Base-by-base conservation (phyloP, 2,113 vertebrate species). In the Catharus minimus region DNA sequence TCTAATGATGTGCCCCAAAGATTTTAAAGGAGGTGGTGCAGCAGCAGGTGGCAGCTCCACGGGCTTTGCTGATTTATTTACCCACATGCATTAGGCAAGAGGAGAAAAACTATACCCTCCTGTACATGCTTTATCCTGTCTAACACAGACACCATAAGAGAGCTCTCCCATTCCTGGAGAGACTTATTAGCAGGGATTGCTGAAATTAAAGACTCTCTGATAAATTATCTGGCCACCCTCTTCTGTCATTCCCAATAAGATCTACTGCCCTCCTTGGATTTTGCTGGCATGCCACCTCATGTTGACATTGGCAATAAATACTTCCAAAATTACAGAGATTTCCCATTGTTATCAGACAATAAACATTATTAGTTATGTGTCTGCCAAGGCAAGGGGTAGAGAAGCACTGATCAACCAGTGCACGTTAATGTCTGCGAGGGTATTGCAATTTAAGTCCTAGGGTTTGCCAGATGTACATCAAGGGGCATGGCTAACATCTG, bases 71-170 rank as follows among this genome's bases (percentile, higher is more conserved):
- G 49, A 61, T 49, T 75, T 75, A 46, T 14, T 13, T 61, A 41
- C 24, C 47, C 38, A 61, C 38, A 2, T 3, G 22, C 55, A 44
- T 11, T 8, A 60, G 15, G 7, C 41, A n/a, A 82, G 53, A 36
- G 22, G 21, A 87, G 57, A 64, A 36, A 80, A 52, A 11, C n/a
- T 17, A 14, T 8, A 66, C 20, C 16, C 28, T 43, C 32, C 53
- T 32, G 5, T 2, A 33, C 8, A 9, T 10, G 33, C 18, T 61
- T 12, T 22, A 38, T 33, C 12, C 50, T 68, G 66, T 27, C 22
- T 33, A 65, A 43, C 12, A 15, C 49, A 52, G 14, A 18, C 14
- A 58, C 30, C 0, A 0, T 10, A 19, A 32, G n/a, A 56, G 10
- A 76, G 22, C 26, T 79, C 75, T 80, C 22, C 41, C 20, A 22